Conservation (phyloP, 2,888 invertebrate genomes). For the Phyto melanocephala region DNA sequence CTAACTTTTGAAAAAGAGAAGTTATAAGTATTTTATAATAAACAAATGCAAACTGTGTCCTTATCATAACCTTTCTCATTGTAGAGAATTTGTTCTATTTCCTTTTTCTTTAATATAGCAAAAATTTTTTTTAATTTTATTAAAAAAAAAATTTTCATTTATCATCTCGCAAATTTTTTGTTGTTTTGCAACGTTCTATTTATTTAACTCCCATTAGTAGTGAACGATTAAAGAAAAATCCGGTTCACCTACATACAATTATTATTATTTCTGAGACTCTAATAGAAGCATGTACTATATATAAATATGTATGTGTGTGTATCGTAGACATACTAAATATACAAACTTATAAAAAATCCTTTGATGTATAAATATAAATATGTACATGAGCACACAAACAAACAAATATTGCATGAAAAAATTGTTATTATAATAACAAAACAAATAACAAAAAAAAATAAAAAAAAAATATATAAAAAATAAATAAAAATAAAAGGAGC, state of each 20-base stretch:
- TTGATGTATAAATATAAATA: conserved; percentile 27
- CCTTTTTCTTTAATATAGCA: too few species aligned
- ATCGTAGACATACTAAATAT: conserved; percentile 13
- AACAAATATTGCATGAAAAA: conserved; percentile 33
- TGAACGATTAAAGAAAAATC: neutral
- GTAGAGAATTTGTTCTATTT: too few species aligned
- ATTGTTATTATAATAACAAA: conserved; percentile 39
- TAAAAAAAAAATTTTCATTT: too few species aligned
- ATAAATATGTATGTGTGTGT: neutral
- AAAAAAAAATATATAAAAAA: neutral
- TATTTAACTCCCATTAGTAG: neutral
- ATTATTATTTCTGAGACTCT: neutral
- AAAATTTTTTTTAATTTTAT: neutral
- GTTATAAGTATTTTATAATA: too few species aligned
- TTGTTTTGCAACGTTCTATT: too few species aligned
- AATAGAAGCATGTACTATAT: conserved; percentile 19
- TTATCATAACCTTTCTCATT: too few species aligned
- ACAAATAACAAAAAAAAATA: conserved; percentile 10
- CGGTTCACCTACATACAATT: neutral
- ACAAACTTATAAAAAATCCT: conserved; percentile 9
- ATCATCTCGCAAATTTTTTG: too few species aligned
- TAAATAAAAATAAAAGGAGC: conserved; percentile 43
- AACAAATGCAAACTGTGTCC: too few species aligned
- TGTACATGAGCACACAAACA: neutral
- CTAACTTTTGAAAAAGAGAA: too few species aligned